Evolutionary conservation across 2,888 invertebrate genomes (phyloP).

Genomic region (Parapristionchus giblindavisi): DNA sequence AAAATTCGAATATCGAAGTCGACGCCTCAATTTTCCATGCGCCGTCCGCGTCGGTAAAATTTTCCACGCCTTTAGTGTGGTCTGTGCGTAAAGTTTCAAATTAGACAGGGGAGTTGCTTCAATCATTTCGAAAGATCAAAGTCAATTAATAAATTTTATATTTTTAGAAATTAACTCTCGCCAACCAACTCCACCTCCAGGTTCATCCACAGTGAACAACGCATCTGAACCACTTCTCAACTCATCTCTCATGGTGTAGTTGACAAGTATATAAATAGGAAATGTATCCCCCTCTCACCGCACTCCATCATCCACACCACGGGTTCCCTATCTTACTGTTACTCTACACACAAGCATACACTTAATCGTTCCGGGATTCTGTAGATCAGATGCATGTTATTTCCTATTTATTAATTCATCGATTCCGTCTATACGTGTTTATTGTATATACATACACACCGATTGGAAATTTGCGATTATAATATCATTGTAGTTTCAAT

Average conservation of each 20-base stretch:
- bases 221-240: conserved; percentile 37
- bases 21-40: too few relatives aligned
- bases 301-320: conserved; percentile 26
- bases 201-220: conserved; percentile 8
- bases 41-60: too few relatives aligned
- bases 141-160: background rate
- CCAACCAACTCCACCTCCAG: conserved; percentile 29
- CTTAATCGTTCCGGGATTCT: conserved; percentile 27
- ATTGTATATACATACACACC: too few relatives aligned
- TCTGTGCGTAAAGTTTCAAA: too few relatives aligned
- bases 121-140: conserved; percentile 28
- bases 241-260: conserved; percentile 36
- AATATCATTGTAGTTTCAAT: too few relatives aligned
- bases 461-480: too few relatives aligned
- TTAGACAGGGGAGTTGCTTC: too few relatives aligned
- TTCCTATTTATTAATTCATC: too few relatives aligned
- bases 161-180: conserved; percentile 28
- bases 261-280: background rate
- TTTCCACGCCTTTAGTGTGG: too few relatives aligned
- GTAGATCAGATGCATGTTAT: conserved; percentile 3
- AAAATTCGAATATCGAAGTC: too few relatives aligned
- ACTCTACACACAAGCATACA: conserved; percentile 26
- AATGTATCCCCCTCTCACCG: conserved; percentile 25
- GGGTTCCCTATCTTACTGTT: conserved; percentile 19
- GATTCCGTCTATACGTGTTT: too few relatives aligned